Evolutionary conservation across 2,797 vertebrate genomes (phyloP), one percentile per base, ranked within the genome.

Genomic region (Odontamblyopus lacepedii): DNA sequence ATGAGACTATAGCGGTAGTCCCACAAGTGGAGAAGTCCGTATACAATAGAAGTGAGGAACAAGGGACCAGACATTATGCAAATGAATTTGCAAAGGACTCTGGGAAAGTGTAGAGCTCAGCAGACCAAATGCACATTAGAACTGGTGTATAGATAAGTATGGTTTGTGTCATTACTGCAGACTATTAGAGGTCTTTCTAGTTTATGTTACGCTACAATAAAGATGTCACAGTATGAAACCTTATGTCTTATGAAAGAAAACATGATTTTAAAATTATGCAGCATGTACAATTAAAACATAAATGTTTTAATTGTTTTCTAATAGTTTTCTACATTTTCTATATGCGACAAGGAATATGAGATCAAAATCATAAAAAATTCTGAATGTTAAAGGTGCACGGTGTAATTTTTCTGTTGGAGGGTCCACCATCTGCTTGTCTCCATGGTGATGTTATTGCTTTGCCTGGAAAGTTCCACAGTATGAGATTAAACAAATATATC

Each of bases 81-180:
- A 13, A 65, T 66, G 38, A 15, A 41, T 64, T 57, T 44, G 16
- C 41, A 50, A 51, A 29, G 16, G 63, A 64, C n/a, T 60, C 38
- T 41, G 63, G 38, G 64, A 53, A 53, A 32, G 18, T 67, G 65
- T 53, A 12, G 48, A 53, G 9, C 27, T 67, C 26, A 53, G 65
- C 27, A 67, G 65, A 53, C 50, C 48, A n/a, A 53, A 67, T 5
- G 4, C 48, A 67, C 18, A 16, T 50, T 51, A 32, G 29, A 13
- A 32, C 23, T 65, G 48, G 48, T 50, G 48, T 51, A 30, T 9
- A 29, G 16, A 48, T 48, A 11, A 60, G 27, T 29, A 23, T 48
- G 41, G 23, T 48, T 50, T 27, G 65, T 9, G 48, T 67, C 48
- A 50, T 65, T 65, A 65, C n/a, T 26, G 13, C 5, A 44, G 19